Evolutionary conservation across 2,797 vertebrate genomes (phyloP).

Genomic region (Emys orbicularis): DNA sequence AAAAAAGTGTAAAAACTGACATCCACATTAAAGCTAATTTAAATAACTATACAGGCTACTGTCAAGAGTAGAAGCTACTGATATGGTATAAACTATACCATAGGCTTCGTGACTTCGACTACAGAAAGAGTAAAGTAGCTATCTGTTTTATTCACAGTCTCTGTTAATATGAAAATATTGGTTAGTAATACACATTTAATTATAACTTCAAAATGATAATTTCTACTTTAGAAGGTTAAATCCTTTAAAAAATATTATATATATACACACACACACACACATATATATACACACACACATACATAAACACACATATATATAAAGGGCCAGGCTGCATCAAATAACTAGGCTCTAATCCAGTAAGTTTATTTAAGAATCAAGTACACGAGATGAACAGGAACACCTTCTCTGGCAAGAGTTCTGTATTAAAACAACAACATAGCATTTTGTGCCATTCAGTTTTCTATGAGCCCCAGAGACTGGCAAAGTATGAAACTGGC

Average conservation of each 20-base stretch:
- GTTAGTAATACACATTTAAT: conserved; percentile 39
- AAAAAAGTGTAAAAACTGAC: background rate
- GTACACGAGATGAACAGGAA: background rate
- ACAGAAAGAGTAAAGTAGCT: background rate
- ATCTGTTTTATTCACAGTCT: conserved; percentile 1
- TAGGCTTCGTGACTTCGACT: background rate
- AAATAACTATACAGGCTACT: background rate
- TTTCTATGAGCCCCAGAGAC: background rate
- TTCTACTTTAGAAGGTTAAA: conserved; percentile 18
- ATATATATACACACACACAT: too few species aligned
- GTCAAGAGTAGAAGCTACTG: background rate
- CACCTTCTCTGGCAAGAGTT: background rate
- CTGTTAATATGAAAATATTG: background rate
- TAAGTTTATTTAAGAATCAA: background rate
- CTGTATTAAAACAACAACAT: background rate
- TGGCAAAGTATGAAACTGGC: background rate
- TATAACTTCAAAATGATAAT: background rate
- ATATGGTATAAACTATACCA: background rate
- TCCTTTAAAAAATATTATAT: background rate
- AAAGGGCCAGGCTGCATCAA: background rate
- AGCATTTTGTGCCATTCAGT: background rate
- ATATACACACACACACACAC: too few species aligned
- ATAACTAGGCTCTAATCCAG: background rate
- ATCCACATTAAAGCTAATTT: background rate
- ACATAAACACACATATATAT: background rate